Evolutionary conservation across 2,888 invertebrate species (phyloP), one percentile per base, ranked within the genome.

Genomic region (Sabatieria punctata): DNA sequence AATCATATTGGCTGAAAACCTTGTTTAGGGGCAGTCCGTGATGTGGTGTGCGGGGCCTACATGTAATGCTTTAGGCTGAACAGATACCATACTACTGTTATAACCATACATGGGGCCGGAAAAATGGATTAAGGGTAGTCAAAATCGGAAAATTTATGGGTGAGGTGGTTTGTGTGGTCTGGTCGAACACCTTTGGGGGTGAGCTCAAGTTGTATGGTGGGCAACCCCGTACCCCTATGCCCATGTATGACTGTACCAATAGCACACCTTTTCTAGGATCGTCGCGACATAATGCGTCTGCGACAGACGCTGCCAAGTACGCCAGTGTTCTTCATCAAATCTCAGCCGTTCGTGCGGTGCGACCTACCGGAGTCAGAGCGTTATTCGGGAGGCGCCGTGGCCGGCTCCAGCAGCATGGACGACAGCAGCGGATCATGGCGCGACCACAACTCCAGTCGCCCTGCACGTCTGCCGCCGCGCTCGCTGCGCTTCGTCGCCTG

Each of bases 271-370:
- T 45, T 68, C 19, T 56, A 75, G 71, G 75, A 78, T 60, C 65
- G 76, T 44, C 66, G 71, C 52, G 76, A 78, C 55, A 69, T 79
- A 38, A 68, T 70, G 54, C 71, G 74, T 54, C 60, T 78, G 18
- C 74, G 73, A 56, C 72, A 73, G 49, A 67, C 73, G 19, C 73
- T 71, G 54, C 73, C 73, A 13, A 70, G 73, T 42, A 65, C 70
- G 48, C 75, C 78, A 15, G 71, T 78, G 53, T 70, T 78, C 53
- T 79, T 78, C 65, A 69, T 77, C 33, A 71, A 72, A 47, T 60
- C 66, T 21, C 59, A 60, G 6, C 54, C 59, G 8, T 51, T 55
- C 41, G 71, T 56, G 38, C 54, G 65, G 45, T 64, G 67, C 27
- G 71, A 75, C 55, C 65, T 75, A 46, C 75, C 75, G 24, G 75